These are phyloP conservation scores for Aphelocoma californica DNA, from an alignment of 2,797 vertebrate species.

Conservation along the genomic window DNA sequence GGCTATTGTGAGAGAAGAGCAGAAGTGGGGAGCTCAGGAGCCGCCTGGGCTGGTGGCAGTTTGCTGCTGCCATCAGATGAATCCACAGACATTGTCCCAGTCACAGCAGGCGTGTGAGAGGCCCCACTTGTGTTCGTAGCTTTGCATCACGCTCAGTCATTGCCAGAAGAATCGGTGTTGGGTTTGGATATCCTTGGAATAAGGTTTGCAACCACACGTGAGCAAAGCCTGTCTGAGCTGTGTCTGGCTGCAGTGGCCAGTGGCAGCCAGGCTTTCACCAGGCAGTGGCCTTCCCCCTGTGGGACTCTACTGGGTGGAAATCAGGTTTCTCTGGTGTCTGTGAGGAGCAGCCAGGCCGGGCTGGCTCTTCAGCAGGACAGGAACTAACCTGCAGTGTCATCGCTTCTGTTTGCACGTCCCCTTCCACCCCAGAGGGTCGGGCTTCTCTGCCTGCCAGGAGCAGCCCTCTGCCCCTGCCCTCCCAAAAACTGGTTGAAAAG, in stretches of 20 bases:
- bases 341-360: background rate
- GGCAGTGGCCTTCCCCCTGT: background rate
- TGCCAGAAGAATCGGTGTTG: background rate
- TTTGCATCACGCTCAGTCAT: background rate
- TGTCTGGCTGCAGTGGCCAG: background rate
- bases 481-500: conserved; percentile 34
- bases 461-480: background rate
- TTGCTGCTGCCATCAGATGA: background rate
- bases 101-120: background rate
- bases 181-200: background rate
- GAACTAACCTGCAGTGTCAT: background rate
- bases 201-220: rapidly evolving
- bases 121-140: background rate
- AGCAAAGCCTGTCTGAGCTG: background rate
- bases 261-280: background rate
- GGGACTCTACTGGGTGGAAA: background rate
- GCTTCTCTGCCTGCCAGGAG: background rate
- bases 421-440: background rate
- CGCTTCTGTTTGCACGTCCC: background rate
- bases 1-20: background rate
- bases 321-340: background rate
- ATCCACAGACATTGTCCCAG: background rate
- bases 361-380: background rate
- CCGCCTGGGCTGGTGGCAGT: background rate
- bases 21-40: background rate